These are phyloP conservation scores for Tapirus terrestris DNA, from an alignment of 2,113 vertebrate genomes.

Conservation along the genomic window DNA sequence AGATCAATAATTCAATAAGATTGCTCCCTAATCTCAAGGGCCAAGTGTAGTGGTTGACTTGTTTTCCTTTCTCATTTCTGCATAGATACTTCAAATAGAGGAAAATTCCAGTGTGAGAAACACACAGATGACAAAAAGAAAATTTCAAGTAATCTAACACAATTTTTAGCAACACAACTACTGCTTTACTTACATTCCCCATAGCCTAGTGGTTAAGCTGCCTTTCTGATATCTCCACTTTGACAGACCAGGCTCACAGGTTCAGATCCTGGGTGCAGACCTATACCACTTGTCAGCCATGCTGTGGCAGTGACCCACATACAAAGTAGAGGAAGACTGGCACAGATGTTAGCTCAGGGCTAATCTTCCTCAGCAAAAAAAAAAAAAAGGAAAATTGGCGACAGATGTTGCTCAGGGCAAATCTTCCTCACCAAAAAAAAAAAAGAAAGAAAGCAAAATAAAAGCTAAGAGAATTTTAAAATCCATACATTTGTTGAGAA, in stretches of 20 bases:
- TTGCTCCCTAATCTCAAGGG: not conserved
- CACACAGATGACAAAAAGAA: not conserved
- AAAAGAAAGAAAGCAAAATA: not conserved
- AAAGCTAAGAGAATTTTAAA: not conserved
- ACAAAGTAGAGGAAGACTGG: too few species aligned
- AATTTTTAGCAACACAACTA: not conserved
- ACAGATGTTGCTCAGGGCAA: too few species aligned
- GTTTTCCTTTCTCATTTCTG: not conserved
- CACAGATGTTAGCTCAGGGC: too few species aligned
- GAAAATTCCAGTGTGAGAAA: slow-evolving; percentile 5
- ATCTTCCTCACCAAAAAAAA: not conserved
- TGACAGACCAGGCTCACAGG: too few species aligned
- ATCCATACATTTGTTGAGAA: not conserved
- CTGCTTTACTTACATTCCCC: not conserved
- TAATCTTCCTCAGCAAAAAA: too few species aligned
- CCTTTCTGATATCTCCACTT: too few species aligned
- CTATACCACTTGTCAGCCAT: too few species aligned
- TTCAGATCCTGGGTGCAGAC: too few species aligned
- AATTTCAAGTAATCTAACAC: not conserved
- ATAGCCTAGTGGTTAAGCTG: too few species aligned
- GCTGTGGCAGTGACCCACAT: too few species aligned
- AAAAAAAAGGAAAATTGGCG: not conserved
- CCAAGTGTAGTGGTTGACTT: not conserved
- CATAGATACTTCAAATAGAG: not conserved
- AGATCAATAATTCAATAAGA: not conserved